Evolutionary conservation across 2,888 invertebrate species (phyloP), one percentile per base, ranked within the genome.

Genomic region (Chaetogeoica ovagalla): DNA sequence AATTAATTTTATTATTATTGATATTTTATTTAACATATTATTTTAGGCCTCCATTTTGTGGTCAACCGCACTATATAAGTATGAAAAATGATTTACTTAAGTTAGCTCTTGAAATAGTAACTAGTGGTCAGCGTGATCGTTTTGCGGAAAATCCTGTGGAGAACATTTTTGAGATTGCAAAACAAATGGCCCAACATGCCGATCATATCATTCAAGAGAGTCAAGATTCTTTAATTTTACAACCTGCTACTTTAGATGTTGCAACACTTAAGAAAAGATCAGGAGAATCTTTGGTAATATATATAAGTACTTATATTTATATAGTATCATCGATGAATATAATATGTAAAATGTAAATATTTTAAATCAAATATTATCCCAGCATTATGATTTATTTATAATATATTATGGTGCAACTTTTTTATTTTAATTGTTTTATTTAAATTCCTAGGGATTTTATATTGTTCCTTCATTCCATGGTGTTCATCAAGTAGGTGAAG

Each of bases 201-300:
- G 95, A 96, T 87, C 91, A 92, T 85, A 91, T 97, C 83, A 92
- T 97, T 85, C 93, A 93, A 88, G 94, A 95, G 85, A 92, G 93
- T 84, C 89, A 91, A 81, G 97, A 98, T 89, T 95, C 97, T 6
- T 90, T 95, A 89, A 91, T 96, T 83, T 88, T 98, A 82, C 96
- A 96, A 87, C 96, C 97, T 11, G 94, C 96, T 2, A 92, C 93
- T n/a, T 88, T 98, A 83, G 95, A 95, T 87, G 88, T 94, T 82
- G 95, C 96, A 59, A 92, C 93, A 65, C 89, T 97, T 83, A 93
- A 94, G 84, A 95, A 95, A 86, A 88, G 89, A 84, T 92, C 92
- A 55, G 94, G 92, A 84, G 93, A 94, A 84, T 94, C 96, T 87
- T 88, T 95, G 84, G 90, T 90, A 85, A 86, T 72, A 17, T 30